Conservation (phyloP, 2,888 invertebrate species). For the Oxyteleia sp. region DNA sequence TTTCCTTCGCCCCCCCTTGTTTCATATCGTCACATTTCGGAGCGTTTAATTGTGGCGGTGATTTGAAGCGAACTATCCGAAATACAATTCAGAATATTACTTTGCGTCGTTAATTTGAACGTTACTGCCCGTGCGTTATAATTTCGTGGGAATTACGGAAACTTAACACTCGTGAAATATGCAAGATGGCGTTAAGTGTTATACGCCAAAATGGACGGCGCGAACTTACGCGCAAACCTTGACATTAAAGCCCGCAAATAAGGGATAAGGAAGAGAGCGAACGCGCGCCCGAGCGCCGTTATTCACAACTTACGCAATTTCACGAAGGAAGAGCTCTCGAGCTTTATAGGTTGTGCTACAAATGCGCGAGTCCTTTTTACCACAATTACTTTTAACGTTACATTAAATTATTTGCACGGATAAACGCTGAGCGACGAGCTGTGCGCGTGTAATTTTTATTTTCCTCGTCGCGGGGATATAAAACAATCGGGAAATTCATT, state of each 20-base stretch:
- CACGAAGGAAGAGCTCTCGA: conserved; percentile 30
- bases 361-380: conserved; percentile 36
- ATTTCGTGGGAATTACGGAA: conserved; percentile 18
- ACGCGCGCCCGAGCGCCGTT: conserved; percentile 44
- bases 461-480: too few relatives aligned
- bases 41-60: neutral
- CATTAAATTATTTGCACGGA: conserved; percentile 34
- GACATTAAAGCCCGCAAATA: conserved; percentile 52
- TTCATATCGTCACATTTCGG: neutral
- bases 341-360: conserved; percentile 7
- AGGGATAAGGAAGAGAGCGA: conserved; percentile 53
- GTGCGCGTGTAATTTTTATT: too few relatives aligned
- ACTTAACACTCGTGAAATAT: conserved; percentile 19
- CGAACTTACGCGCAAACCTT: conserved; percentile 48
- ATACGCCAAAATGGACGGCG: conserved; percentile 37
- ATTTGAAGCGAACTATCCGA: neutral
- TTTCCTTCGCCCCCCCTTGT: too few relatives aligned
- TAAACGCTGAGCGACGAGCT: too few relatives aligned
- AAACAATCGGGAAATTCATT: too few relatives aligned
- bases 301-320: conserved; percentile 53
- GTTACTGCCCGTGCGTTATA: conserved; percentile 11
- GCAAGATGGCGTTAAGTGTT: conserved; percentile 42
- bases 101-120: conserved; percentile 11
- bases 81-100: conserved; percentile 4
- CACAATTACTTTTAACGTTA: conserved; percentile 40